phyloP scores from a whole-genome alignment of 1,140 invertebrate species.

The Acromyrmex charruanus region DNA sequence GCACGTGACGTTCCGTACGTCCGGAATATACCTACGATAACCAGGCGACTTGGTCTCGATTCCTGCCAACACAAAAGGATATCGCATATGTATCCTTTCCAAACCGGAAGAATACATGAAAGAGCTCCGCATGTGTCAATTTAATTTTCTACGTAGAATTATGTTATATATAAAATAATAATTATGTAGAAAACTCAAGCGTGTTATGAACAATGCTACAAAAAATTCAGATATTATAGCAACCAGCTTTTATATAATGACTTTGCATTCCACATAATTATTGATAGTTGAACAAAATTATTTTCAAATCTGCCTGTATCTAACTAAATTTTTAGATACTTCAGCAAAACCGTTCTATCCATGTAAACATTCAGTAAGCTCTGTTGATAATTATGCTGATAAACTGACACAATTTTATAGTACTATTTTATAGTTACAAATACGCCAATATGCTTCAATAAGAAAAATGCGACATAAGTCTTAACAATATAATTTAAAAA shows the following conservation, averaged over 20 bases:
- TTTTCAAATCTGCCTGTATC: too few relatives aligned
- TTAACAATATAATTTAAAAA: background rate
- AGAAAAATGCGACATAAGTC: background rate
- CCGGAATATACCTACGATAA: constrained; percentile 54
- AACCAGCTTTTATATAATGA: too few relatives aligned
- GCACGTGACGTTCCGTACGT: constrained; percentile 79
- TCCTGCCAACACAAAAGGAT: constrained; percentile 74
- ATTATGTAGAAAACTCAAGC: background rate
- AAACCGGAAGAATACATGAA: constrained; percentile 11
- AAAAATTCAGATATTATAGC: too few relatives aligned
- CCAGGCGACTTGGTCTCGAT: constrained; percentile 70
- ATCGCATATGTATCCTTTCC: constrained; percentile 38
- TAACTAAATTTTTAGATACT: too few relatives aligned
- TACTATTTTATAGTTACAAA: background rate
- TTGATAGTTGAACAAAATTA: too few relatives aligned
- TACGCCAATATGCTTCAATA: background rate
- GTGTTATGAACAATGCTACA: too few relatives aligned
- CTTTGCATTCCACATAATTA: too few relatives aligned
- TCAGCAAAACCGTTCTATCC: too few relatives aligned
- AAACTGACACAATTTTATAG: too few relatives aligned
- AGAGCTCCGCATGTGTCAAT: background rate
- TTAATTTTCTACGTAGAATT: background rate
- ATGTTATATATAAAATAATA: background rate
- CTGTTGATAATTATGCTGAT: background rate
- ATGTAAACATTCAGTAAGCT: background rate